Evolutionary conservation across 2,888 invertebrate species (phyloP).

Genomic region (Candidula unifasciata): DNA sequence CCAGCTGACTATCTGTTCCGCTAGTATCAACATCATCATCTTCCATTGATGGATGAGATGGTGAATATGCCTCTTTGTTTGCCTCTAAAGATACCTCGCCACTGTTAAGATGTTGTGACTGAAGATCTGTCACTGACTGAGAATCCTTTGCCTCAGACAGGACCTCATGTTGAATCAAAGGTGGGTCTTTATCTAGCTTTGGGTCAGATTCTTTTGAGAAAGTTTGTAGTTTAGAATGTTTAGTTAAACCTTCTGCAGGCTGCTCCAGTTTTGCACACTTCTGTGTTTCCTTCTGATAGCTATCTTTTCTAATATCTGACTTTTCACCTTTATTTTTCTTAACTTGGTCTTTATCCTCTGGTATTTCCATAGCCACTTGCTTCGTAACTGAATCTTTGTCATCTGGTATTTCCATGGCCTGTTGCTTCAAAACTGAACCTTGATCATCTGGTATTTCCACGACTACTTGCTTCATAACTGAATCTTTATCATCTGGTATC

Average conservation of each 20-base stretch:
- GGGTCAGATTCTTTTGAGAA: not conserved
- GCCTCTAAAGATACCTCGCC: not conserved
- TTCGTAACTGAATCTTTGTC: not conserved
- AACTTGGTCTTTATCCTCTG: too few species aligned
- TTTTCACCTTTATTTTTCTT: not conserved
- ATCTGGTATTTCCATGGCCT: not conserved
- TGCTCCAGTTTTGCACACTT: too few species aligned
- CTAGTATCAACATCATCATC: not conserved
- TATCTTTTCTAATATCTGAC: not conserved
- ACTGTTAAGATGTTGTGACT: not conserved
- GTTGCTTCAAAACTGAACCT: too few species aligned
- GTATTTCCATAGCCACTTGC: not conserved
- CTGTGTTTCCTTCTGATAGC: too few species aligned
- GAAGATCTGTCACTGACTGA: not conserved
- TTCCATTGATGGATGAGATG: constrained; percentile 48
- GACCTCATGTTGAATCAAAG: not conserved
- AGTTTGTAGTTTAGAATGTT: not conserved
- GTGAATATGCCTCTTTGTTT: constrained; percentile 42
- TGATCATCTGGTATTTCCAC: not conserved
- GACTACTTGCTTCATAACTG: too few species aligned
- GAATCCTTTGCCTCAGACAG: not conserved
- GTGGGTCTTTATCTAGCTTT: not conserved
- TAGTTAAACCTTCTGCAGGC: not conserved
- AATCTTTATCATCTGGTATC: not conserved
- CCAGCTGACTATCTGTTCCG: not conserved